Conservation (phyloP, 1,140 invertebrate genomes). For the Augochlora pura region DNA sequence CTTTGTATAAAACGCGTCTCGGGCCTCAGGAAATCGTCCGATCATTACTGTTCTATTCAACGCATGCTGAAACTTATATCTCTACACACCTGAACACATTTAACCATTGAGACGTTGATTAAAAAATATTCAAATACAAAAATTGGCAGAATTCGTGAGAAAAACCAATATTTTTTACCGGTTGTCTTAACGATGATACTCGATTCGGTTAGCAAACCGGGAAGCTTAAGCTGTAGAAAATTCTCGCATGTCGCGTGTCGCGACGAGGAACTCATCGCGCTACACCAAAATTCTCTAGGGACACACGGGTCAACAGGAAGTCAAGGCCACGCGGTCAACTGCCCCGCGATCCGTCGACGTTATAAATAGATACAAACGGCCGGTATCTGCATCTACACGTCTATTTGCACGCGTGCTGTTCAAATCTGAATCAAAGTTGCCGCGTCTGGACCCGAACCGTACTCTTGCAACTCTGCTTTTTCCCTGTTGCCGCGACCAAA, state of each 20-base stretch:
- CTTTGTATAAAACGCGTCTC: no score
- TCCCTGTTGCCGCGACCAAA: not conserved
- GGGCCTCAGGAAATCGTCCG: not conserved
- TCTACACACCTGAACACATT: no score
- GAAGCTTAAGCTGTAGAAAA: not conserved
- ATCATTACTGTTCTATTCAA: not conserved
- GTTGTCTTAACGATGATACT: no score
- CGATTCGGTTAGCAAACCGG: no score
- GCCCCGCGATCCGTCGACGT: slow-evolving; percentile 66
- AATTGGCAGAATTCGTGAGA: not conserved
- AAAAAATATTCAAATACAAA: no score
- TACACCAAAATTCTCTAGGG: slow-evolving; percentile 55
- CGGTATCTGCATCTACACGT: slow-evolving; percentile 62
- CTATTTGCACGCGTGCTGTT: slow-evolving; percentile 58
- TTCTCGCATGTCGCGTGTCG: not conserved
- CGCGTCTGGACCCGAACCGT: not conserved
- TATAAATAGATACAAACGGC: slow-evolving; percentile 70
- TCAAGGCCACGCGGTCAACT: slow-evolving; percentile 77
- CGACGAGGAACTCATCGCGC: slow-evolving; percentile 38
- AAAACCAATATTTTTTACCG: no score
- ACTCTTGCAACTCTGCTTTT: slow-evolving; percentile 6
- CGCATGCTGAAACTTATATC: no score
- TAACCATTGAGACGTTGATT: no score
- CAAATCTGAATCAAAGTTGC: slow-evolving; percentile 47
- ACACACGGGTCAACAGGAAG: slow-evolving; percentile 69